Base-by-base conservation (phyloP, 2,797 vertebrate genomes). In the Neopelma chrysocephalum region DNA sequence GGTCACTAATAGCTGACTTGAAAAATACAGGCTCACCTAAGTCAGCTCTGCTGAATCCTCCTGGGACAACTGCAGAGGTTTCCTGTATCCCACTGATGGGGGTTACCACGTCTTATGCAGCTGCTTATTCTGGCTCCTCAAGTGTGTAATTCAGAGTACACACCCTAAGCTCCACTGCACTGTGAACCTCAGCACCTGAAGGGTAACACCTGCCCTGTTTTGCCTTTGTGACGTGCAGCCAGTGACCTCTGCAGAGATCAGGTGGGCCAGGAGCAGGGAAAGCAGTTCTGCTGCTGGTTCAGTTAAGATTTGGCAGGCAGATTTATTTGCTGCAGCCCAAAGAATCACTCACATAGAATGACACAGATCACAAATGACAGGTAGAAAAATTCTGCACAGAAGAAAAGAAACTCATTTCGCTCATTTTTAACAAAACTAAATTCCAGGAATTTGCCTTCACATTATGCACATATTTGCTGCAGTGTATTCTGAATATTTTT, bases 11-110 rank as follows among this genome's bases (percentile, higher is more conserved):
- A 42, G 21, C 29, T 47, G 72, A 42, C 32, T 54, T 31, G 11
- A n/a, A 60, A 84, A 64, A 53, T 8, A 9, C 0, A 0, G 29
- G 42, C 31, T 47, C 17, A 3, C 4, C 0, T 3, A 9, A 83
- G 2, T 31, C 34, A 75, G 50, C 3, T 54, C 40, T 75, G 64
- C 60, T 71, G 82, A 64, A 61, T 20, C 32, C 38, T 60, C 36
- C 64, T 4, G 8, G 26, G 43, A 25, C 10, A 50, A 2, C 16
- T 3, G 32, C 23, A 60, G 56, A 57, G 27, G 27, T 34, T 32
- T 11, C 3, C 42, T 26, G 22, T 34, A 69, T 25, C 54, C 16
- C 22, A 9, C 23, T 58, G 51, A 32, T 10, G 45, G 40, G 25
- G 15, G 40, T 23, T 53, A 16, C 45, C 31, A 32, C 11, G 1